phyloP scores from a whole-genome alignment of 1,140 invertebrate genomes.

The Apis florea region DNA sequence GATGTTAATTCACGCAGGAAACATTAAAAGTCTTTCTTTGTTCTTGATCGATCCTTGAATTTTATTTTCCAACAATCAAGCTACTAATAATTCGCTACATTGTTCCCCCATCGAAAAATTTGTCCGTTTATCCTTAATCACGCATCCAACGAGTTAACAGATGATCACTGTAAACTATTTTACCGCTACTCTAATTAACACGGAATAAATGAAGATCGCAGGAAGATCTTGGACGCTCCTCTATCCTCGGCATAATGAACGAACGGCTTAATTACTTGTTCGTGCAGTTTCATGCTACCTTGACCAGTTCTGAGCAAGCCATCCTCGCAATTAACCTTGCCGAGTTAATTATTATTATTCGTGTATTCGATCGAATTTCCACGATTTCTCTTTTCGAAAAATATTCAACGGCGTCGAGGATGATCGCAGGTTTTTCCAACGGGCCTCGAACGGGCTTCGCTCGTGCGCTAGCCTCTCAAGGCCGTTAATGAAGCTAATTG shows the following conservation, averaged over 20 bases:
- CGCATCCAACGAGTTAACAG: neutral
- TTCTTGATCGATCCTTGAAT: no score
- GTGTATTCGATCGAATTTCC: neutral
- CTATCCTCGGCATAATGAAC: constrained; percentile 2
- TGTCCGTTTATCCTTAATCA: neutral
- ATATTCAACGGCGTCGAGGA: constrained; percentile 11
- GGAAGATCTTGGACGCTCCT: neutral
- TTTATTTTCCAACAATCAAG: no score
- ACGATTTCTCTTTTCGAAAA: neutral
- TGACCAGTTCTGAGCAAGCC: neutral
- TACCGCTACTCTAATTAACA: neutral
- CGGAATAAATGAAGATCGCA: constrained; percentile 10
- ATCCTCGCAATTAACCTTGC: constrained; percentile 2
- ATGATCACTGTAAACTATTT: neutral
- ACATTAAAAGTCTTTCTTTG: no score
- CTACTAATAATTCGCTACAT: no score
- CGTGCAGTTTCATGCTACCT: neutral
- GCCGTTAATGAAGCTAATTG: constrained; percentile 73
- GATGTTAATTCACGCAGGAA: no score
- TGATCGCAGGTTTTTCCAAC: constrained; percentile 39
- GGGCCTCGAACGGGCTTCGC: neutral
- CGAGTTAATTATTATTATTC: neutral
- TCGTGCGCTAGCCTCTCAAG: constrained; percentile 60
- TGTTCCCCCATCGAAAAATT: no score
- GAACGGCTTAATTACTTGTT: constrained; percentile 21